Evolutionary conservation across 1,140 invertebrate genomes (phyloP).

Genomic region (Drosophila ogumai): DNA sequence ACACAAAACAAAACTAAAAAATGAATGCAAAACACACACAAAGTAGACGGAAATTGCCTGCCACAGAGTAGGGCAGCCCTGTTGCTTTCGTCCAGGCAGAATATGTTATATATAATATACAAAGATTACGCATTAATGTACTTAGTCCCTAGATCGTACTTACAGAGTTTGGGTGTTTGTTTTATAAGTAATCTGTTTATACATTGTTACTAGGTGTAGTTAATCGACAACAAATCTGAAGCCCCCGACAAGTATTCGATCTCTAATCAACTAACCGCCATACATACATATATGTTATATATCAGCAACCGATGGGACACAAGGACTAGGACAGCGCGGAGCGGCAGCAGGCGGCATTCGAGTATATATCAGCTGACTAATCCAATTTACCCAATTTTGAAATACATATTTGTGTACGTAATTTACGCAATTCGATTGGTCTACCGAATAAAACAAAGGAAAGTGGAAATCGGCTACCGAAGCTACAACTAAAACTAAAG

Average conservation of each 20-base stretch:
- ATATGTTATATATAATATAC: constrained; percentile 22
- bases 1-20: background rate
- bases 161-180: constrained; percentile 40
- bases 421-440: constrained; percentile 79
- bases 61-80: background rate
- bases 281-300: constrained; percentile 14
- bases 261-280: constrained; percentile 33
- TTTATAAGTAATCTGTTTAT: constrained; percentile 66
- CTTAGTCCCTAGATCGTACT: constrained; percentile 8
- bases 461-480: constrained; percentile 10
- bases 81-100: constrained; percentile 34
- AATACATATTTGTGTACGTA: constrained; percentile 76
- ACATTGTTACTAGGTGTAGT: constrained; percentile 78
- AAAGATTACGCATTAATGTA: constrained; percentile 25
- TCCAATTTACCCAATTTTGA: constrained; percentile 56
- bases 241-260: constrained; percentile 20
- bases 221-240: constrained; percentile 73
- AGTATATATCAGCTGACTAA: constrained; percentile 56
- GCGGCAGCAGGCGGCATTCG: background rate
- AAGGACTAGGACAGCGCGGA: constrained; percentile 29
- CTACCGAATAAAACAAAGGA: constrained; percentile 40
- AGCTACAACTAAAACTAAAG: constrained; percentile 9
- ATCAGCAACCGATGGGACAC: constrained; percentile 65
- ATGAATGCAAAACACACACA: constrained; percentile 1
- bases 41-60: background rate